Percentiles rank a stretch among this genome's conserved stretches.
These are phyloP conservation scores for Crossaster papposus DNA, from an alignment of 53 echinoderm and acorn worm genomes.

Conservation along the genomic window DNA sequence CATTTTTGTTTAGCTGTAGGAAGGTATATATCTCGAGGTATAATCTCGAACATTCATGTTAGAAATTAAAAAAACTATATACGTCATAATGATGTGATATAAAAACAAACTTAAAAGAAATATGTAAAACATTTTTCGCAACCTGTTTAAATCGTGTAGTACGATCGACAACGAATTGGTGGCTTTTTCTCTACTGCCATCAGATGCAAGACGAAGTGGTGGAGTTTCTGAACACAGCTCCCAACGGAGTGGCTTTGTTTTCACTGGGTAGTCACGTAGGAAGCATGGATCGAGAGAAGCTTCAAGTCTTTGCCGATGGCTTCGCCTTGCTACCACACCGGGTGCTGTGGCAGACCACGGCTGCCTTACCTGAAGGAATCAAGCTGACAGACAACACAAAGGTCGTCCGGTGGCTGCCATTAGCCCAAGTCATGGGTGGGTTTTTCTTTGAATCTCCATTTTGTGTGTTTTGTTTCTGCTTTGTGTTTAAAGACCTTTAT, in stretches of 20 bases:
- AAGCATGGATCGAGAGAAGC: not conserved
- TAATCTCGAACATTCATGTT: too few relatives aligned
- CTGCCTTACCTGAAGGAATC: not conserved
- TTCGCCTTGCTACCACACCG: not conserved
- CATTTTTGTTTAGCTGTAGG: too few relatives aligned
- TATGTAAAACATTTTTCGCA: too few relatives aligned
- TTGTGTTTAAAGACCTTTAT: too few relatives aligned
- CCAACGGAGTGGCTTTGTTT: conserved; percentile 2
- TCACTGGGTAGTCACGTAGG: not conserved
- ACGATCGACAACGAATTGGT: too few relatives aligned
- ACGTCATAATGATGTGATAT: too few relatives aligned
- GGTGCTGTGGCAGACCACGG: not conserved
- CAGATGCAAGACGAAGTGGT: not conserved
- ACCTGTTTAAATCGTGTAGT: too few relatives aligned
- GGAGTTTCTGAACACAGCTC: not conserved
- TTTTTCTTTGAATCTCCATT: not conserved
- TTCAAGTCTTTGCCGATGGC: conserved; percentile 10
- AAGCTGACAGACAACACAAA: not conserved
- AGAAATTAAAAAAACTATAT: too few relatives aligned
- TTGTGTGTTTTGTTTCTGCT: not conserved
- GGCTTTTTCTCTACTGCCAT: not conserved
- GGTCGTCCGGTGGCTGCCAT: not conserved
- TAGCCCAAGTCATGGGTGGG: not conserved
- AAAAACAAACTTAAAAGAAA: too few relatives aligned
- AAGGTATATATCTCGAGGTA: too few relatives aligned